phyloP scores from a whole-genome alignment of 2,113 vertebrate species.

The Dolichallabes microphthalmus region DNA sequence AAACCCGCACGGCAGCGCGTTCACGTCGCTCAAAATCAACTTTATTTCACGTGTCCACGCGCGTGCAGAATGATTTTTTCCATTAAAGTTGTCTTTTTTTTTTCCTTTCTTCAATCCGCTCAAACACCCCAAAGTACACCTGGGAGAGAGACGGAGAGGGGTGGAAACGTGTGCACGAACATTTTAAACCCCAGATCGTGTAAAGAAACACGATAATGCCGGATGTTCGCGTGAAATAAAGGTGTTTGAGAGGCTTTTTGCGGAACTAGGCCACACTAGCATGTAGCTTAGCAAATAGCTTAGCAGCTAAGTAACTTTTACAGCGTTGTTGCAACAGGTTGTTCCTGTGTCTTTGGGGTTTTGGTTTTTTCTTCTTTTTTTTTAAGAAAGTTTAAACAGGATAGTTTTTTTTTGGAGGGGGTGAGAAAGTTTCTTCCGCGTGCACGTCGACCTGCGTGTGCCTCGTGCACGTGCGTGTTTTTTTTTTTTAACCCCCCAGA shows the following conservation, averaged over 20 bases:
- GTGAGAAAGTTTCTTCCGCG: slow-evolving; percentile 29
- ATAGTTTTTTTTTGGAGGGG: not conserved
- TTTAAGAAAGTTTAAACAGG: slow-evolving; percentile 53
- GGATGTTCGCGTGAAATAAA: slow-evolving; percentile 33
- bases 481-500: not conserved
- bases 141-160: too few species aligned
- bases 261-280: slow-evolving; percentile 52
- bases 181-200: too few species aligned
- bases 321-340: slow-evolving; percentile 77
- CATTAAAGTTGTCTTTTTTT: not conserved
- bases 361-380: slow-evolving; percentile 52
- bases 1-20: not conserved
- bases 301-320: slow-evolving; percentile 63
- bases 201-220: not conserved
- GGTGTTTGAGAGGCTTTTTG: slow-evolving; percentile 40
- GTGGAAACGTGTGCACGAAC: not conserved
- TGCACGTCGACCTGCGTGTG: not conserved
- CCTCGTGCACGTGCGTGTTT: not conserved
- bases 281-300: slow-evolving; percentile 21
- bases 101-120: too few species aligned
- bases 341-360: slow-evolving; percentile 59
- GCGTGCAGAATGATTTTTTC: not conserved
- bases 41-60: not conserved
- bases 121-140: not conserved
- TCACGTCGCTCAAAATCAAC: not conserved